A percentile compares a stretch with the other conserved stretches of the same genome.
phyloP scores from a whole-genome alignment of 2,888 invertebrate species.

The Idaea aversata region DNA sequence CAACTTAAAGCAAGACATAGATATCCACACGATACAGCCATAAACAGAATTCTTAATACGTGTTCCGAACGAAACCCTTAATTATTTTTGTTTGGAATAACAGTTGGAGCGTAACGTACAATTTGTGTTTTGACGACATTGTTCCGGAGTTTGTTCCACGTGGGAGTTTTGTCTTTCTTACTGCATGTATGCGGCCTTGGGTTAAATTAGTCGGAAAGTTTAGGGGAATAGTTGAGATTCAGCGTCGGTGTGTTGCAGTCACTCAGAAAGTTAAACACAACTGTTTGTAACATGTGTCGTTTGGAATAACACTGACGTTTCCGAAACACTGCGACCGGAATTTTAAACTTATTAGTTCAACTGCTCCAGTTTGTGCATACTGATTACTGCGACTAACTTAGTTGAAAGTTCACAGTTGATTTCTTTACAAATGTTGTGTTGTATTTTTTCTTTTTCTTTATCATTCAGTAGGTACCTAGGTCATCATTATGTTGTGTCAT shows the following conservation, averaged over 20 bases:
- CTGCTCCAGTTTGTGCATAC: conserved; percentile 25
- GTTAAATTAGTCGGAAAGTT: conserved; percentile 78
- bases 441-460: background rate
- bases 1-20: background rate
- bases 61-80: conserved; percentile 38
- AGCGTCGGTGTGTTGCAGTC: conserved; percentile 60
- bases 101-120: conserved; percentile 52
- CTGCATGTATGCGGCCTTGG: conserved; percentile 65
- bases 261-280: conserved; percentile 53
- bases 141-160: conserved; percentile 71
- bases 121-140: conserved; percentile 73
- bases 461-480: background rate
- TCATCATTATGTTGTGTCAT: background rate
- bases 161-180: conserved; percentile 63
- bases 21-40: conserved; percentile 7
- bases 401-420: background rate
- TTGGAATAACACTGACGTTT: conserved; percentile 29
- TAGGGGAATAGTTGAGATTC: conserved; percentile 73
- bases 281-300: conserved; percentile 32
- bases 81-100: conserved; percentile 50
- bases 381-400: conserved; percentile 15
- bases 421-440: background rate
- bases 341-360: conserved; percentile 32
- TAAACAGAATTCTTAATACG: conserved; percentile 25
- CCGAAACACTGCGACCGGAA: conserved; percentile 27